Conservation (phyloP, 2,888 invertebrate genomes). For the Rhabditophanes sp. region DNA sequence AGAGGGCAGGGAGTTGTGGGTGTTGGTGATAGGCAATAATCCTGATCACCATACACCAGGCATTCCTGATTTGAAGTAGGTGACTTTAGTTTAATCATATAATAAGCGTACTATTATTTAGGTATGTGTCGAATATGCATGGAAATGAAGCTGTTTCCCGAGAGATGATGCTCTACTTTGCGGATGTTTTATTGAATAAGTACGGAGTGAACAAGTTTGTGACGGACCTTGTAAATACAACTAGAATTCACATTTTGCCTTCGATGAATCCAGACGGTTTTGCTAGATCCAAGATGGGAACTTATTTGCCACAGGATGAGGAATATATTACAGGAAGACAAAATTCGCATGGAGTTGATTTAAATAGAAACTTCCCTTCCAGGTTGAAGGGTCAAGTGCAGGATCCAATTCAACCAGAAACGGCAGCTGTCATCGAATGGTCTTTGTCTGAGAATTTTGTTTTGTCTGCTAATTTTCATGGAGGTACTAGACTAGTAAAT, state of each 20-base stretch:
- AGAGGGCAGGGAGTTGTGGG: conserved; percentile 66
- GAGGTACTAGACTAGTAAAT: conserved; percentile 49
- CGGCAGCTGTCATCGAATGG: conserved; percentile 45
- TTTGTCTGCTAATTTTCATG: conserved; percentile 40
- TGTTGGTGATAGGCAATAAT: conserved; percentile 66
- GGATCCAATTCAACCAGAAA: conserved; percentile 36
- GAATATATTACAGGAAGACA: conserved; percentile 53
- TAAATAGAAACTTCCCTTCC: conserved; percentile 81
- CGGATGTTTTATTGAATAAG: conserved; percentile 70
- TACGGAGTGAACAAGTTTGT: conserved; percentile 60
- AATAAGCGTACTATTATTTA: no score
- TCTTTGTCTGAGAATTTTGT: conserved; percentile 30
- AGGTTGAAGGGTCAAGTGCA: conserved; percentile 5
- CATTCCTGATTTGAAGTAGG: conserved; percentile 75
- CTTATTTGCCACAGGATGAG: conserved; percentile 5
- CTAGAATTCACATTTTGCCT: conserved; percentile 77
- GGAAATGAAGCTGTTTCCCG: conserved; percentile 63
- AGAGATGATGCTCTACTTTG: conserved; percentile 63
- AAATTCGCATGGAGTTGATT: conserved; percentile 64
- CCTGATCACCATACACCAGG: conserved; percentile 64
- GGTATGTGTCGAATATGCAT: conserved; percentile 88
- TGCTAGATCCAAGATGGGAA: conserved; percentile 47
- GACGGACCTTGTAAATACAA: conserved; percentile 61
- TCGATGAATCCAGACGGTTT: conserved; percentile 98
- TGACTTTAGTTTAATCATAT: no score